These are phyloP conservation scores for Noctua janthina DNA, from an alignment of 2,888 invertebrate genomes.

Conservation along the genomic window DNA sequence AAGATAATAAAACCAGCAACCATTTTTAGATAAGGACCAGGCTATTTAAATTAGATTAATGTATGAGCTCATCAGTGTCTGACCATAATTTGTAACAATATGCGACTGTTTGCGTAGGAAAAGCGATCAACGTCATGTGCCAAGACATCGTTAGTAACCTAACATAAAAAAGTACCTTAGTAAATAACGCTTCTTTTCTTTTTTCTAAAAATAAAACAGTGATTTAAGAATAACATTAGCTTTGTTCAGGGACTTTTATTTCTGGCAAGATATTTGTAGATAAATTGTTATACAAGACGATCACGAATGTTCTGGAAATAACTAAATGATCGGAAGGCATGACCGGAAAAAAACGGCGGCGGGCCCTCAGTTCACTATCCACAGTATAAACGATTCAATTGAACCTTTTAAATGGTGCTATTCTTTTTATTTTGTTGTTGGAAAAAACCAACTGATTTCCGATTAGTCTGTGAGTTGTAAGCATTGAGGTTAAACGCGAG, in stretches of 20 bases:
- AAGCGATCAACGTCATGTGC: slow-evolving; percentile 12
- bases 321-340: slow-evolving; percentile 49
- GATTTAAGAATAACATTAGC: slow-evolving; percentile 28
- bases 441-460: slow-evolving; percentile 22
- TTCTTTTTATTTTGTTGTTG: slow-evolving; percentile 28
- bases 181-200: neutral
- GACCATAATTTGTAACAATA: neutral
- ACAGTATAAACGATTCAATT: slow-evolving; percentile 34
- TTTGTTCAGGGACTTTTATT: slow-evolving; percentile 26
- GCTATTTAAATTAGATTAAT: neutral
- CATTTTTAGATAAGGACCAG: neutral
- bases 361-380: slow-evolving; percentile 42
- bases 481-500: slow-evolving; percentile 5
- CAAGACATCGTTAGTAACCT: slow-evolving; percentile 9
- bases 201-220: slow-evolving; percentile 38
- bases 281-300: slow-evolving; percentile 49
- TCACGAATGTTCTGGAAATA: slow-evolving; percentile 59
- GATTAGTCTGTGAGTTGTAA: slow-evolving; percentile 33
- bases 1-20: neutral
- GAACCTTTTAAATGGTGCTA: slow-evolving; percentile 29
- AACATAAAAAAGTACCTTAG: neutral
- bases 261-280: slow-evolving; percentile 41
- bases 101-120: neutral
- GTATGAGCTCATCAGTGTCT: neutral
- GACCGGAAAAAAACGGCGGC: slow-evolving; percentile 25